phyloP scores from a whole-genome alignment of 2,113 vertebrate genomes.

The Pedionomus torquatus region DNA sequence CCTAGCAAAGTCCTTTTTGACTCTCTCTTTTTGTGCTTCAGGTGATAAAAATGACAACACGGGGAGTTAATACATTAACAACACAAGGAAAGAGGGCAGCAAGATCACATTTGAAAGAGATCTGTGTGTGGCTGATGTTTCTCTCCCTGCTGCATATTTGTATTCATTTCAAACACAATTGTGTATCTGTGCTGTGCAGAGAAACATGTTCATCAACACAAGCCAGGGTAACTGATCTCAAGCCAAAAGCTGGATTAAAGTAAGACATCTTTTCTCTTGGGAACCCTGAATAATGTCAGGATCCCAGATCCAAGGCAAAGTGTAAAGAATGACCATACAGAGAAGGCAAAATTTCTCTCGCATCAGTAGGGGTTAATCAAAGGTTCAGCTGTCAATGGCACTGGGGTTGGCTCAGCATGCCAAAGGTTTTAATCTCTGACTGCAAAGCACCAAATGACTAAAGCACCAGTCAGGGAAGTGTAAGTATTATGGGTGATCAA shows the following conservation, averaged over 20 bases:
- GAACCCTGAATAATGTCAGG: neutral
- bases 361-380: neutral
- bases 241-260: neutral
- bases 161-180: neutral
- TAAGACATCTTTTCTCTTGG: neutral
- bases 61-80: neutral
- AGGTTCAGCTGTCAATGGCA: neutral
- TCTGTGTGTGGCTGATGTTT: neutral
- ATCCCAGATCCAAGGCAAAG: neutral
- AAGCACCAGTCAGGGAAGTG: neutral
- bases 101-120: neutral
- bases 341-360: neutral
- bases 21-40: neutral
- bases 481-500: neutral
- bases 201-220: neutral
- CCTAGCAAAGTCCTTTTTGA: neutral
- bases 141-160: neutral
- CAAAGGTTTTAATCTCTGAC: neutral
- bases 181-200: fast-evolving
- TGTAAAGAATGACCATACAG: neutral
- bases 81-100: neutral
- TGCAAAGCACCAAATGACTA: neutral
- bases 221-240: neutral
- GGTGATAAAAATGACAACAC: neutral
- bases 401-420: neutral